A percentile compares a stretch with the other conserved stretches of the same genome.
phyloP scores from a whole-genome alignment of 2,113 vertebrate species.

The Trichechus manatus region DNA sequence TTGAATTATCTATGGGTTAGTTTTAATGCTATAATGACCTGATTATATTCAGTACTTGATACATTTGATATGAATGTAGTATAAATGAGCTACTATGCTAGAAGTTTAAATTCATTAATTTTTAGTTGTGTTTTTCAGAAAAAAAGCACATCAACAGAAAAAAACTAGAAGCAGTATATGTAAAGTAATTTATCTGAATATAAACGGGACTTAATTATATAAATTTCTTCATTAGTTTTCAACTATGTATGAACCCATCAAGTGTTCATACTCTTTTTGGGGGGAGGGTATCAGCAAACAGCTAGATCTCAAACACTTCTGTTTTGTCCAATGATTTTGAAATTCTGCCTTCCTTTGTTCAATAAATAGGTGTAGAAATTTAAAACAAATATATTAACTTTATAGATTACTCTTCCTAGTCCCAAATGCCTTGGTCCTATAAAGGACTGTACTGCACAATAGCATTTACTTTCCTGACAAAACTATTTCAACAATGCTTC shows the following conservation, averaged over 20 bases:
- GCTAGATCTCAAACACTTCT: not conserved
- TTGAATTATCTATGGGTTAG: not conserved
- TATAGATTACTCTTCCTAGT: not conserved
- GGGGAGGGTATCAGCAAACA: not conserved
- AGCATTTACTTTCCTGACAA: constrained; percentile 30
- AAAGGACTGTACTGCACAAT: constrained; percentile 11
- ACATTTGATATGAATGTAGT: not conserved
- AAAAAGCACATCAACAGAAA: not conserved
- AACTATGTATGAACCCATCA: not conserved
- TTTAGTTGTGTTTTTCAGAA: not conserved
- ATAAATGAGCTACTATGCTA: not conserved
- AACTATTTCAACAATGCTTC: constrained; percentile 42
- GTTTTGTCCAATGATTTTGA: constrained; percentile 4
- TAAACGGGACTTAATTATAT: not conserved
- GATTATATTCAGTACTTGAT: not conserved
- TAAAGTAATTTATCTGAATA: not conserved
- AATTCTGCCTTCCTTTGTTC: not conserved
- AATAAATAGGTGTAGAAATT: not conserved
- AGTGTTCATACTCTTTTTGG: not conserved
- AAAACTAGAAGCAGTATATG: not conserved
- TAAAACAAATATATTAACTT: constrained; percentile 31
- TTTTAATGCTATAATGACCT: not conserved
- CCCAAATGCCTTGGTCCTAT: not conserved
- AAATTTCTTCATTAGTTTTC: not conserved
- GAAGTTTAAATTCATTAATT: constrained; percentile 38